These are phyloP conservation scores for Drosophila melanosoma DNA, from an alignment of 2,888 invertebrate genomes.

Conservation along the genomic window DNA sequence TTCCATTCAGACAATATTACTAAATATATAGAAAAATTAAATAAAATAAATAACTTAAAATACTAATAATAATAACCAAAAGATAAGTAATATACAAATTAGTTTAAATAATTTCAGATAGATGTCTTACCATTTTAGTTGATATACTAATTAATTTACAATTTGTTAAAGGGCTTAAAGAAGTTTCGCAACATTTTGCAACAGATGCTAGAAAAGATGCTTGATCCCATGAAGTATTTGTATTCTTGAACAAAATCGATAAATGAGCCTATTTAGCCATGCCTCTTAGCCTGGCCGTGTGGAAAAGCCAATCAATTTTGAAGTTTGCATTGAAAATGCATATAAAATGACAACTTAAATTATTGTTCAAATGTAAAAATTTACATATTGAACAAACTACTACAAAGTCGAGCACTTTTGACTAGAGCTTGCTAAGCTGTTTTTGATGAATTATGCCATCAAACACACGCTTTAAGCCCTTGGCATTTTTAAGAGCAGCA, in stretches of 20 bases:
- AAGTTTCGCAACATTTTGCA: background rate
- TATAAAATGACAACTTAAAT: background rate
- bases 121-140: background rate
- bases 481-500: background rate
- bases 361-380: background rate
- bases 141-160: too few relatives aligned
- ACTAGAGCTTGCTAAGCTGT: background rate
- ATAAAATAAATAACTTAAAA: background rate
- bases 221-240: background rate
- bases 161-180: background rate
- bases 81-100: background rate
- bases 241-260: background rate
- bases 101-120: background rate
- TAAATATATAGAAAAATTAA: background rate
- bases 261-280: background rate
- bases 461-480: background rate
- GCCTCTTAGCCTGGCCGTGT: background rate
- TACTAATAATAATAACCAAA: background rate
- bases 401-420: background rate
- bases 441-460: background rate
- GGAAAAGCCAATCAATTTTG: background rate
- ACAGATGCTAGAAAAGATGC: background rate
- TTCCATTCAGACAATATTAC: background rate
- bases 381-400: background rate
- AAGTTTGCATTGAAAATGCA: background rate